Evolutionary conservation across 2,888 invertebrate genomes (phyloP).

Genomic region (Monoplex corrugatus): DNA sequence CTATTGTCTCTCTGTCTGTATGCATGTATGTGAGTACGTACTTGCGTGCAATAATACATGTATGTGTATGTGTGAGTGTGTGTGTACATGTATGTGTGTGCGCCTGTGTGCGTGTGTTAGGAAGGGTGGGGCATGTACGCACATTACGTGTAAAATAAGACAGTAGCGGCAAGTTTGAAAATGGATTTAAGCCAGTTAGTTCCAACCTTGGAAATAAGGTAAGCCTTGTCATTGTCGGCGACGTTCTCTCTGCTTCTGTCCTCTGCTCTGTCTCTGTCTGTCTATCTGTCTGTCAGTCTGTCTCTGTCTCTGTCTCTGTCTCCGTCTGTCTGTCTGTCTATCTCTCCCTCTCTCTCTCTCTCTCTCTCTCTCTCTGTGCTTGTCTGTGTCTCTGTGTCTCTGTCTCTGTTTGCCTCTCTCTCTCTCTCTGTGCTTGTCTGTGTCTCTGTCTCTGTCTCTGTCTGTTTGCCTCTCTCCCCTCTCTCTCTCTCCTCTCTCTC

Average conservation of each 20-base stretch:
- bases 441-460: neutral
- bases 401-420: neutral
- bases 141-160: too few species aligned
- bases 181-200: neutral
- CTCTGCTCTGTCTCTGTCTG: neutral
- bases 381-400: neutral
- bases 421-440: neutral
- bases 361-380: neutral
- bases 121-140: too few species aligned
- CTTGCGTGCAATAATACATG: neutral
- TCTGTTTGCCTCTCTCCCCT: neutral
- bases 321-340: neutral
- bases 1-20: neutral
- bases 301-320: neutral
- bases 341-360: neutral
- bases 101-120: too few species aligned
- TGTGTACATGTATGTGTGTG: too few species aligned
- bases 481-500: too few species aligned
- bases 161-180: neutral
- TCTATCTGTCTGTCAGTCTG: slow-evolving; percentile 1
- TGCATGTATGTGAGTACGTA: neutral
- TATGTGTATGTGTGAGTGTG: too few species aligned
- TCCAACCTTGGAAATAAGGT: neutral
- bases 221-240: too few species aligned
- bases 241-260: neutral